Percentiles rank a stretch among this genome's conserved stretches.
These are phyloP conservation scores for Procavia capensis DNA, from an alignment of 2,113 vertebrate genomes.

Conservation along the genomic window DNA sequence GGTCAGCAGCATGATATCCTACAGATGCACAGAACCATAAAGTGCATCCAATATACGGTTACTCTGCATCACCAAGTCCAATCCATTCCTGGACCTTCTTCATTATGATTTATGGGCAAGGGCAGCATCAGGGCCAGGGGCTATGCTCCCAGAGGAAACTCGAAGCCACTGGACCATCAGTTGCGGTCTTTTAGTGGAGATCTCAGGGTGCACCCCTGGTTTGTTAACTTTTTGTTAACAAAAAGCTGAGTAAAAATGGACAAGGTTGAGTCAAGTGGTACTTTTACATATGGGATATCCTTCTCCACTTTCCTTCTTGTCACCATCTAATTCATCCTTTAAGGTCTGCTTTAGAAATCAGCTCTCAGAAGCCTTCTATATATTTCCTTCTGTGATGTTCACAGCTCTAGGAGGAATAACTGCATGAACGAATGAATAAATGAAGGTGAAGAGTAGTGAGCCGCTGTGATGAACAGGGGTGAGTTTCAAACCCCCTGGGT, in stretches of 20 bases:
- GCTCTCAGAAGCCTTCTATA: background rate
- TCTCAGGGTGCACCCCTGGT: no score
- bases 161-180: no score
- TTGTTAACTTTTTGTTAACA: no score
- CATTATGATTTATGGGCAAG: no score
- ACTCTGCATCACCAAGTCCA: no score
- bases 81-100: no score
- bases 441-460: background rate
- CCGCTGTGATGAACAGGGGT: background rate
- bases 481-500: background rate
- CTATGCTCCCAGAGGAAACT: no score
- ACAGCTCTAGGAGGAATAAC: background rate
- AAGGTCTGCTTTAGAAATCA: background rate
- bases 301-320: background rate
- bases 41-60: no score
- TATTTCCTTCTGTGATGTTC: background rate
- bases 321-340: background rate
- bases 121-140: no score
- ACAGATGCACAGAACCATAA: no score
- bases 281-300: background rate
- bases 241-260: background rate
- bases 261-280: background rate
- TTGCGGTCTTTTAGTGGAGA: no score
- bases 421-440: background rate
- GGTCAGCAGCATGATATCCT: no score